Evolutionary conservation across 2,797 vertebrate species (phyloP).

Genomic region (Pyrocephalus nanus): DNA sequence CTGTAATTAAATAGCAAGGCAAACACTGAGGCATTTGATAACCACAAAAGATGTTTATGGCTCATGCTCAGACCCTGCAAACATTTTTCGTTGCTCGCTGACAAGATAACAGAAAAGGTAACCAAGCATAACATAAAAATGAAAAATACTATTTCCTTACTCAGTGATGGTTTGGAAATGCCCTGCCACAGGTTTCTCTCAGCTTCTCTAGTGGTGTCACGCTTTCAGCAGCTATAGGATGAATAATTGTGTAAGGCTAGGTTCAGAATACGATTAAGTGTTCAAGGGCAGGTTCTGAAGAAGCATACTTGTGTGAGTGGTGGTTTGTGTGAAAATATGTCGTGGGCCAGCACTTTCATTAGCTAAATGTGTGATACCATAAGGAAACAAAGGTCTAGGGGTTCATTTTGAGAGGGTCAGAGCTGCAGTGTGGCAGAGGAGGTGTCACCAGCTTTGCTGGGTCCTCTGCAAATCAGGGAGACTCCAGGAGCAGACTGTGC

Average conservation of each 20-base stretch:
- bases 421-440: background rate
- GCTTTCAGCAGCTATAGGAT: background rate
- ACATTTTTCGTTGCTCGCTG: conserved; percentile 16
- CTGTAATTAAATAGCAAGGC: conserved; percentile 41
- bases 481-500: background rate
- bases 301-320: background rate
- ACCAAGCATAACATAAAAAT: conserved; percentile 14
- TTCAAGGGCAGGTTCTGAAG: background rate
- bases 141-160: background rate
- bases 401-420: background rate
- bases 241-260: background rate
- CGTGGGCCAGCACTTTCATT: background rate
- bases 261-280: background rate
- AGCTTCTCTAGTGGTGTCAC: background rate
- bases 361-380: accelerated
- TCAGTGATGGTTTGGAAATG: background rate
- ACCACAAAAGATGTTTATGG: conserved; percentile 29
- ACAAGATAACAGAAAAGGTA: conserved; percentile 45
- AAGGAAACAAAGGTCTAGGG: background rate
- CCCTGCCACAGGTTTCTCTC: background rate
- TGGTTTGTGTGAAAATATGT: background rate
- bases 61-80: background rate
- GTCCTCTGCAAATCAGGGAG: background rate
- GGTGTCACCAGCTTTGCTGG: background rate
- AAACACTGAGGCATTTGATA: conserved; percentile 13